Evolutionary conservation across 2,797 vertebrate genomes (phyloP).

Genomic region (Podarcis siculus): DNA sequence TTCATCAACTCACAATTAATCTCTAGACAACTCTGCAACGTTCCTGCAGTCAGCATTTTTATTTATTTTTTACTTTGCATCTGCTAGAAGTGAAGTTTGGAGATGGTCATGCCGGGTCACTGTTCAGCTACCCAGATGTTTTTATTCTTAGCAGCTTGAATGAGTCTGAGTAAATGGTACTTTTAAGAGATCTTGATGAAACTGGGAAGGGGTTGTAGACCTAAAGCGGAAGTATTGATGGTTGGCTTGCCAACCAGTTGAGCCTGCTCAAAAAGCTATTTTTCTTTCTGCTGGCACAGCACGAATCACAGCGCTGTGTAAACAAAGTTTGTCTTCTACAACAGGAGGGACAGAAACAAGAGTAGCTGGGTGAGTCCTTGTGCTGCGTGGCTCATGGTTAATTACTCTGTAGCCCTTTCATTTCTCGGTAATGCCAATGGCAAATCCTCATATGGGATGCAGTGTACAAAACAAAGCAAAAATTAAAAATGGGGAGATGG

Average conservation of each 20-base stretch:
- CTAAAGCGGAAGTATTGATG: constrained; percentile 62
- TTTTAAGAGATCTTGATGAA: constrained; percentile 32
- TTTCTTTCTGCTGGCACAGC: background rate
- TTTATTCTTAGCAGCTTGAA: constrained; percentile 14
- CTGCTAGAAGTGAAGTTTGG: constrained; percentile 29
- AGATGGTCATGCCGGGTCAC: background rate
- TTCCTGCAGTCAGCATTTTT: constrained; percentile 22
- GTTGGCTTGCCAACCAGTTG: constrained; percentile 59
- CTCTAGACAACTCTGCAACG: constrained; percentile 40
- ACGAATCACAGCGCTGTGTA: constrained; percentile 8
- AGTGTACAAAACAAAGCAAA: background rate
- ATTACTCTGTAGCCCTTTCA: background rate
- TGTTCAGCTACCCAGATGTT: background rate
- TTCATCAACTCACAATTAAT: constrained; percentile 50
- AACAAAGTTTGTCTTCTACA: background rate
- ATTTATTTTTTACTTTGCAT: constrained; percentile 4
- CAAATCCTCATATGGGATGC: background rate
- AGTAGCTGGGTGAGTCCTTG: background rate
- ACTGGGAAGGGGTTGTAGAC: constrained; percentile 38
- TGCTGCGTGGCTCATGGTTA: background rate
- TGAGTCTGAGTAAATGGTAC: constrained; percentile 22
- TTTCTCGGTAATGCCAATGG: background rate
- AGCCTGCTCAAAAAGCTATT: constrained; percentile 57
- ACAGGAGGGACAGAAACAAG: constrained; percentile 3
- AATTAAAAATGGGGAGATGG: too few species aligned